Base-by-base conservation (phyloP, 2,797 vertebrate genomes). In the Tapera naevia region DNA sequence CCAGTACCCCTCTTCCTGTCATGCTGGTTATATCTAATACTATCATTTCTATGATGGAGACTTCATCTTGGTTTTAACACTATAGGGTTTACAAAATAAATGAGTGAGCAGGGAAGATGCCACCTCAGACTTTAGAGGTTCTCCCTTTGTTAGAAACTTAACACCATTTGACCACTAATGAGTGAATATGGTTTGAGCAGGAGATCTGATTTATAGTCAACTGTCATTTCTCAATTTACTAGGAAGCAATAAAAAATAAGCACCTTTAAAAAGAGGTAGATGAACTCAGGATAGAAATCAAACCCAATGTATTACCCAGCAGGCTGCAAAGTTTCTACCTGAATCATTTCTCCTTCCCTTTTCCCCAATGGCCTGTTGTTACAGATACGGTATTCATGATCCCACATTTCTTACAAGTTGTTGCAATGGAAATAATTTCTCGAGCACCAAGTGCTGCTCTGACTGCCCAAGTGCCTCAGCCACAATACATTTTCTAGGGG, bases 121-220 rank as follows among this genome's bases (percentile, higher is more conserved):
- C 2, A 46, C 7, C 6, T 16, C 11, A 56, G 35, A 27, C 7
- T n/a, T 69, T 25, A 35, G 19, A 30, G 54, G 9, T 32, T 72
- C 30, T 64, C 18, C 35, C n/a, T 88, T 67, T 30, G 4, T 25
- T 57, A 37, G 35, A 80, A 69, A 48, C 9, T 32, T 21, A 17
- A 17, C 2, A 39, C 30, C 3, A 2, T 62, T 28, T 65, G n/a
- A 35, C n/a, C 19, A 28, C 9, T 62, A 39, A 39, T 0, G 1
- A 41, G 6, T 23, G 21, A n/a, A 43, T 27, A n/a, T 45, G 7
- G 46, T 69, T 64, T 64, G 12, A 46, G 33, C 19, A 62, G 10
- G 21, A 56, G 13, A 27, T 61, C 19, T 41, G 30, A 66, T 45
- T 74, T 51, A 66, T 33, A 57, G 30, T n/a, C 2, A 22, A 33